Base-by-base conservation (phyloP, 2,113 vertebrate species). In the Cebus imitator region DNA sequence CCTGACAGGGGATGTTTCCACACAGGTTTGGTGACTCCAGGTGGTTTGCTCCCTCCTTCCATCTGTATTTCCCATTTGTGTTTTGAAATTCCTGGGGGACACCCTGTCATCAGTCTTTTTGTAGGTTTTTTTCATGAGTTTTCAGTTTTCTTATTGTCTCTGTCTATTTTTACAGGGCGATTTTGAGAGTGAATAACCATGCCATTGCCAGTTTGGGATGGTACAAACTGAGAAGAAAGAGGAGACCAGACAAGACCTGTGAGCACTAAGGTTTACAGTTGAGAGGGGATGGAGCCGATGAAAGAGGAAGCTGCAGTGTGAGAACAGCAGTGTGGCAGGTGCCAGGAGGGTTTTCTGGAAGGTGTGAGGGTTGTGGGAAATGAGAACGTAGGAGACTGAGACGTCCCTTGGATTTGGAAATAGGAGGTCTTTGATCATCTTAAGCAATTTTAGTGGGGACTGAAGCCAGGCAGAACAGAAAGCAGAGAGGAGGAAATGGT, bases 61-160 rank as follows among this genome's bases (percentile, higher is more conserved):
- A 10, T 0, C 4, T n/a, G 8, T 30, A 2, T 5, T n/a, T 68
- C 25, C 58, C 7, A 0, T 4, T 40, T 40, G 0, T 80, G 9
- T 40, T 66, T 45, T 52, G 75, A 68, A 6, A 16, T 52, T 40
- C 6, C 1, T 14, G 23, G 48, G 27, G 17, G 14, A 79, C 4
- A 30, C 48, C 43, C 13, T 27, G 7, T 14, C 58, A 9, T 80
- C 1, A 16, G 16, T 21, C 80, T 68, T 30, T 27, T 30, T 66
- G 58, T 16, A 52, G 16, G 45, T 50, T 90, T 32, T 90, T 52
- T 37, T 20, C 35, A 35, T 16, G 16, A 79, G 76, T 6, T 35
- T 79, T 50, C 18, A 17, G 58, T 37, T 66, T 52, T 32, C 25
- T 21, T 14, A 5, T 45, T 66, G 27, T 27, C 32, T 37, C 57